phyloP scores from a whole-genome alignment of 2,888 invertebrate genomes.

The Eilema depressum region DNA sequence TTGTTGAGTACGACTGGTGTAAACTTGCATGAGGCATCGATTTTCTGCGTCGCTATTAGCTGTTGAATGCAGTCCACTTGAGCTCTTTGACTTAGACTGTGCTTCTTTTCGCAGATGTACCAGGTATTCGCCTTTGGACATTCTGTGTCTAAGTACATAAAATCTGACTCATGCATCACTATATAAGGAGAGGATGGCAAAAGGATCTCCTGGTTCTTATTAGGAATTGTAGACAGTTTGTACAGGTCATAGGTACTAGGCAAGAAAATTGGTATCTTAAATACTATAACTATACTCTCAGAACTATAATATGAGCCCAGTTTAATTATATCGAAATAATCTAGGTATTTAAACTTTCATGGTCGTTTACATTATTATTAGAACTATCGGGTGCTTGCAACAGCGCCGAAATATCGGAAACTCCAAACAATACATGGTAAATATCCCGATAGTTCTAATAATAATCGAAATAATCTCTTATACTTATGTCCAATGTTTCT shows the following conservation, averaged over 20 bases:
- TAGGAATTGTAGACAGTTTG: constrained; percentile 23
- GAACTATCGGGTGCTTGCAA: no score
- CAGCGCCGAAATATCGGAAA: no score
- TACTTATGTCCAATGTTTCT: no score
- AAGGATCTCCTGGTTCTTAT: constrained; percentile 23
- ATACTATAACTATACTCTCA: constrained; percentile 27
- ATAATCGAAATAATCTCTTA: no score
- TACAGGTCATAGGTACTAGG: neutral
- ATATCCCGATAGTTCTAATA: no score
- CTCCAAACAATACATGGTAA: no score
- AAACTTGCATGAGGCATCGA: constrained; percentile 10
- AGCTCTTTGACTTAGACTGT: no score
- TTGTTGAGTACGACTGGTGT: neutral
- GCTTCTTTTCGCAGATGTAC: constrained; percentile 25
- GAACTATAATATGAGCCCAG: constrained; percentile 29
- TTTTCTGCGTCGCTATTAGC: constrained; percentile 6
- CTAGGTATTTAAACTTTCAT: no score
- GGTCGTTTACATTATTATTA: no score
- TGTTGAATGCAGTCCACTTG: neutral
- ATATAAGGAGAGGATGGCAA: constrained; percentile 21
- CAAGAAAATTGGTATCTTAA: constrained; percentile 26
- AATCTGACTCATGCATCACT: constrained; percentile 28
- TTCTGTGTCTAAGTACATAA: neutral
- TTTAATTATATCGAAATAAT: constrained; percentile 36
- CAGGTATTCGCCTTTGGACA: constrained; percentile 12